Base-by-base conservation (phyloP, 2,797 vertebrate species). In the Halcyon chelicuti region DNA sequence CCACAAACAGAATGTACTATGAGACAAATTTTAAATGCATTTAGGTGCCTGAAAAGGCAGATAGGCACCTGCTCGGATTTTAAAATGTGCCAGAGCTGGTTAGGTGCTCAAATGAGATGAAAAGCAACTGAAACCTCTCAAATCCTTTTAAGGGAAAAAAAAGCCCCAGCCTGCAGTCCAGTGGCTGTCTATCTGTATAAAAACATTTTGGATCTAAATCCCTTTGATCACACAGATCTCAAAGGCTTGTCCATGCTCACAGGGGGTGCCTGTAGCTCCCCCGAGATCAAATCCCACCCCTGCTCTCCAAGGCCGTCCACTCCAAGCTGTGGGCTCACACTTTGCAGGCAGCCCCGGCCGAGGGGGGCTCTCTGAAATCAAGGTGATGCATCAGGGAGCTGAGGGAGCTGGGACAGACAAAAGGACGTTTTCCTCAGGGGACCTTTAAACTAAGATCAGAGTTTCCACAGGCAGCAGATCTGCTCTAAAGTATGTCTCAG, bases 301-400 rank as follows among this genome's bases (percentile, higher is more conserved):
- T 35, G 57, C 47, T 49, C 26, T 25, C 31, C 1, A 2, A 74
- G 23, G 20, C 62, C 37, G 23, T 9, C n/a, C 12, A 4, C 46
- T 35, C 42, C 79, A 61, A 5, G 14, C 25, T 19, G 21, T 0
- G 3, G 67, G 80, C 67, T 70, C 57, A 35, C 40, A 29, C 31
- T 23, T 42, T 26, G 19, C 35, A 67, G 33, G 28, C 62, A 39
- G 70, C 51, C 35, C 0, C 0, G 65, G 58, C 26, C 39, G 22
- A 19, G 26, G 0, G 4, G 19, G 19, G 3, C 14, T 13, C 22
- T 7, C 67, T 74, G 57, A 47, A 57, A 57, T 6, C 0, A 1
- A 31, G 72, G 51, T 5, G 33, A 49, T 40, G 28, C 61, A 33
- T 6, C 52, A 23, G 42, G 25, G 66, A 86, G 46, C 46, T 83